A percentile compares a stretch with the other conserved stretches of the same genome.
Evolutionary conservation across 2,797 vertebrate species (phyloP).

Genomic region (Gobio occitaniae): DNA sequence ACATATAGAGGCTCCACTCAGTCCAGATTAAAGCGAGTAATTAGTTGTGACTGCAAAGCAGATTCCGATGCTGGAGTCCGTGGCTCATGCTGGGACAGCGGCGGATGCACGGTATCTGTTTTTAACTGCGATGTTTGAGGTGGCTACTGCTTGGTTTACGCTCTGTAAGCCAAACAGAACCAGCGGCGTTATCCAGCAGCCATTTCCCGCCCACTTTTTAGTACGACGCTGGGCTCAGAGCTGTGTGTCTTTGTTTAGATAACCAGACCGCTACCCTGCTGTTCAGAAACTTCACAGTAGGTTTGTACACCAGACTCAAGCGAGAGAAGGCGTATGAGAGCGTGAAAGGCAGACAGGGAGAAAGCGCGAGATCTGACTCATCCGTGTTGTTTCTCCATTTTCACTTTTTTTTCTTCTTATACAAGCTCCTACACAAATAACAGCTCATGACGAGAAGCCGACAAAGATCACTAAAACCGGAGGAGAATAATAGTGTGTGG

Average conservation of each 20-base stretch:
- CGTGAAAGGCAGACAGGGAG: slow-evolving; percentile 34
- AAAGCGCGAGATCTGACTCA: slow-evolving; percentile 49
- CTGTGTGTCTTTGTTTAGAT: slow-evolving; percentile 64
- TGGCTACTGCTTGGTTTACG: slow-evolving; percentile 24
- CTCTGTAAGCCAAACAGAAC: slow-evolving; percentile 26
- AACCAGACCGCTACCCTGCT: slow-evolving; percentile 57
- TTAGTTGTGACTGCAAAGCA: slow-evolving; percentile 40
- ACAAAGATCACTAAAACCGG: slow-evolving; percentile 41
- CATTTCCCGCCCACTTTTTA: neutral
- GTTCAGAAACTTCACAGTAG: slow-evolving; percentile 63
- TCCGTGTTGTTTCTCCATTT: slow-evolving; percentile 41
- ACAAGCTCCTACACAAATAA: slow-evolving; percentile 59
- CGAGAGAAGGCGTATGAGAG: slow-evolving; percentile 38
- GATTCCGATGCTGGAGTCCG: slow-evolving; percentile 19
- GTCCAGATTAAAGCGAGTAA: slow-evolving; percentile 50
- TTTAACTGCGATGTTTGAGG: slow-evolving; percentile 51
- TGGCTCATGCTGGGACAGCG: neutral
- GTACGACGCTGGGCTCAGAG: slow-evolving; percentile 57
- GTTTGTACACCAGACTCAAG: slow-evolving; percentile 52
- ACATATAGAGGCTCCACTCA: slow-evolving; percentile 53
- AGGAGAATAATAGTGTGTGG: slow-evolving; percentile 42
- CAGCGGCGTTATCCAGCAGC: neutral
- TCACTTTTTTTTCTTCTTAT: slow-evolving; percentile 46
- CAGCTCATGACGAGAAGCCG: slow-evolving; percentile 35
- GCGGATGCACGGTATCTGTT: slow-evolving; percentile 42